phyloP scores from a whole-genome alignment of 2,797 vertebrate genomes.

The Trematomus bernacchii region DNA sequence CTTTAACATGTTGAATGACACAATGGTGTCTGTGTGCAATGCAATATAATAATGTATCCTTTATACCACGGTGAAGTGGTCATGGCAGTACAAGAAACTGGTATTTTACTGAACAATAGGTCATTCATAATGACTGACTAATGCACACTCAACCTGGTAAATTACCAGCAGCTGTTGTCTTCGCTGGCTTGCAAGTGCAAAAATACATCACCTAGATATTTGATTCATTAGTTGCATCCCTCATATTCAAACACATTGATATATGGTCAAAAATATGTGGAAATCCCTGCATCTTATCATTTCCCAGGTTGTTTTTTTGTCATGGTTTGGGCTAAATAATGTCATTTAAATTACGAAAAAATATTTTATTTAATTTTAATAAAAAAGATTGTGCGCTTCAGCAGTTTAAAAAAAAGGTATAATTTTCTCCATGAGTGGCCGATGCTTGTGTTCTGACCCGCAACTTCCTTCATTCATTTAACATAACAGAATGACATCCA shows the following conservation, averaged over 20 bases:
- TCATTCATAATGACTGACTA: slow-evolving; percentile 7
- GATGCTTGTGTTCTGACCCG: too few species aligned
- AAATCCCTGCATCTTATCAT: background rate
- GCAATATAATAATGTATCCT: background rate
- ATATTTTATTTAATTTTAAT: background rate
- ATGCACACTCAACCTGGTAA: slow-evolving; percentile 14
- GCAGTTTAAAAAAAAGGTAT: too few species aligned
- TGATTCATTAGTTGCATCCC: too few species aligned
- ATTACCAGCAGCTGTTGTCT: background rate
- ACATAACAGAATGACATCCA: too few species aligned
- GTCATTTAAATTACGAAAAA: background rate
- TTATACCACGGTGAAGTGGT: background rate
- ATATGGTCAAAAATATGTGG: background rate
- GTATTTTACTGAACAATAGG: slow-evolving; percentile 3
- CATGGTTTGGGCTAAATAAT: background rate
- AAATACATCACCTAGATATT: too few species aligned
- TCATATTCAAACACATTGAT: too few species aligned
- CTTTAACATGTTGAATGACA: background rate
- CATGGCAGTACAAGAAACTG: background rate
- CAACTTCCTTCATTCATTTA: too few species aligned
- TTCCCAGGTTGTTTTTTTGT: background rate
- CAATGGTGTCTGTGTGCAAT: background rate
- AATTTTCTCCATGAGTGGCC: too few species aligned
- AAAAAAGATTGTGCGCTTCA: background rate
- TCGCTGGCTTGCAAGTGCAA: background rate